Base-by-base conservation (phyloP, 2,888 invertebrate genomes). In the Catocala fraxini region DNA sequence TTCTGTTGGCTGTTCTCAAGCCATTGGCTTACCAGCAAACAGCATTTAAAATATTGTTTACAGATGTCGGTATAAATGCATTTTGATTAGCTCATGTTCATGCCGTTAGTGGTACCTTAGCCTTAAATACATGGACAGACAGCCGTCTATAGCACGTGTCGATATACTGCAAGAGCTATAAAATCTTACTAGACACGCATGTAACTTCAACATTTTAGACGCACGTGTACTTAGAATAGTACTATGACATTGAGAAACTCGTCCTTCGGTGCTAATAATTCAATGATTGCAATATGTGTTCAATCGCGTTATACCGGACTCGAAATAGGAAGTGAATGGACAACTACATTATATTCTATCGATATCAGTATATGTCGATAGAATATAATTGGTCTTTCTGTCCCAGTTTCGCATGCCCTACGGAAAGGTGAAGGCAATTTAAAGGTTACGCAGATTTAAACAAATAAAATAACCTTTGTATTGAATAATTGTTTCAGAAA, bases 401-500 rank as follows among this genome's bases (percentile, higher is more conserved):
- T 72, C 84, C 89, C 73, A 85, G 83, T 83, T 86, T 79, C 70
- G 39, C 69, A 49, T 68, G 73, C 77, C 81, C 80, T 72, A 76
- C 73, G 64, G 54, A 79, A 87, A 88, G 88, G 88, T 87, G 85
- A 88, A 88, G 88, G 88, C 66, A 54, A 69, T 7, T 11, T 51
- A 82, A 80, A 85, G 78, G 82, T 80, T 75, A 71, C 57, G 56
- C 6, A 63, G 63, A 68, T 71, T 66, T 64, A 47, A 56, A 71
- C 55, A 65, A 65, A 72, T 63, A 46, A 72, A 56, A 74, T 66
- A 52, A 68, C 70, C 67, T 75, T 77, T 73, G 68, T 66, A 48
- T 46, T 34, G 48, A 47, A 47, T 67, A 57, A 59, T 65, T 62
- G 61, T 56, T 56, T 48, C 53, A 35, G 25, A 52, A 62, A 62